A percentile compares a stretch with the other conserved stretches of the same genome.
Evolutionary conservation across 2,113 vertebrate genomes (phyloP).

Genomic region (Hippolais icterina): DNA sequence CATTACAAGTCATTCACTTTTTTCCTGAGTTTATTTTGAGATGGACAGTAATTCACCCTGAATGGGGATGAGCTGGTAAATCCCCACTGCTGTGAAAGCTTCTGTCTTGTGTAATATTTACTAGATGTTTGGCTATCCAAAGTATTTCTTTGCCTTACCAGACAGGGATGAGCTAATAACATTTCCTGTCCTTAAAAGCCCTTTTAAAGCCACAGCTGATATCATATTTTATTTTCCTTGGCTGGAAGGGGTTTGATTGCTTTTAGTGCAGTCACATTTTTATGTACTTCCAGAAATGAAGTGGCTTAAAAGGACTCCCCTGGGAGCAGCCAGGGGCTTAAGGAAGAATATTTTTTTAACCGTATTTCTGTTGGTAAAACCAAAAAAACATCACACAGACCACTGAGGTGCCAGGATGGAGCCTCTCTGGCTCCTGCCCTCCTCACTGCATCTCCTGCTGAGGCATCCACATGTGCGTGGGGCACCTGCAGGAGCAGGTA

Average conservation of each 20-base stretch:
- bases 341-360: not conserved
- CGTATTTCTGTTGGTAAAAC: not conserved
- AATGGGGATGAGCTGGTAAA: not conserved
- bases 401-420: not conserved
- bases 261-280: not conserved
- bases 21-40: not conserved
- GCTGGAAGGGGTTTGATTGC: not conserved
- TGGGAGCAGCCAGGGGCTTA: not conserved
- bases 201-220: not conserved
- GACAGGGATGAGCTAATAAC: not conserved
- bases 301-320: not conserved
- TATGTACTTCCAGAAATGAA: not conserved
- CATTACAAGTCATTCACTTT: not conserved
- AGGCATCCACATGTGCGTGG: not conserved
- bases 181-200: constrained; percentile 41
- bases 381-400: not conserved
- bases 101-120: not conserved
- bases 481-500: not conserved
- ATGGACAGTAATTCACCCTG: not conserved
- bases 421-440: not conserved
- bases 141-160: not conserved
- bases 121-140: not conserved
- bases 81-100: not conserved
- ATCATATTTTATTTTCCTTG: not conserved
- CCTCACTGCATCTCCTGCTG: not conserved